These are phyloP conservation scores for Dexiosoma caninum DNA, from an alignment of 2,888 invertebrate species.

Conservation along the genomic window DNA sequence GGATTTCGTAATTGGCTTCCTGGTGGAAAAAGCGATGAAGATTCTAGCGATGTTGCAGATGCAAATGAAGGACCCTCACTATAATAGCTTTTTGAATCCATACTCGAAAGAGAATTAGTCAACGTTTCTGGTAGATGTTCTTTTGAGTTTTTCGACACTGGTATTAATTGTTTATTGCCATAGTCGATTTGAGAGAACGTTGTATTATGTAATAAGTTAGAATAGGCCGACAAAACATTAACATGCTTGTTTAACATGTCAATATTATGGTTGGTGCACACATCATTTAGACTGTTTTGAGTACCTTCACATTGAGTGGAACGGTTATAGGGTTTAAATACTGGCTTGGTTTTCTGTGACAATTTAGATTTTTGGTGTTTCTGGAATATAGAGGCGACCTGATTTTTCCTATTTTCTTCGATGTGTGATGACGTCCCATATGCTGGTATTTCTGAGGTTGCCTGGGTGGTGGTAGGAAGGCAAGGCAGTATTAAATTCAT, in stretches of 20 bases:
- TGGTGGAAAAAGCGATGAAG: background rate
- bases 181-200: background rate
- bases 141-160: background rate
- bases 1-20: background rate
- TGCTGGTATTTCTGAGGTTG: background rate
- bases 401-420: background rate
- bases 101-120: background rate
- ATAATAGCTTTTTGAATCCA: background rate
- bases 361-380: constrained; percentile 9
- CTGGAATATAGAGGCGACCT: background rate
- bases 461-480: background rate
- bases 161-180: background rate
- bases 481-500: background rate
- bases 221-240: background rate
- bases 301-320: background rate
- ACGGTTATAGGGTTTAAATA: constrained; percentile 42
- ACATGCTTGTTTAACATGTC: background rate
- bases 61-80: background rate
- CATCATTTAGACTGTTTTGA: background rate
- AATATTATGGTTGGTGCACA: background rate
- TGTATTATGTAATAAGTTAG: constrained; percentile 10
- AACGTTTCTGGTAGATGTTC: background rate
- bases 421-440: background rate
- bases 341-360: constrained; percentile 9
- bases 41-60: background rate